Evolutionary conservation across 1,140 invertebrate species (phyloP), one percentile per base, ranked within the genome.

Genomic region (Campoletis sonorensis): DNA sequence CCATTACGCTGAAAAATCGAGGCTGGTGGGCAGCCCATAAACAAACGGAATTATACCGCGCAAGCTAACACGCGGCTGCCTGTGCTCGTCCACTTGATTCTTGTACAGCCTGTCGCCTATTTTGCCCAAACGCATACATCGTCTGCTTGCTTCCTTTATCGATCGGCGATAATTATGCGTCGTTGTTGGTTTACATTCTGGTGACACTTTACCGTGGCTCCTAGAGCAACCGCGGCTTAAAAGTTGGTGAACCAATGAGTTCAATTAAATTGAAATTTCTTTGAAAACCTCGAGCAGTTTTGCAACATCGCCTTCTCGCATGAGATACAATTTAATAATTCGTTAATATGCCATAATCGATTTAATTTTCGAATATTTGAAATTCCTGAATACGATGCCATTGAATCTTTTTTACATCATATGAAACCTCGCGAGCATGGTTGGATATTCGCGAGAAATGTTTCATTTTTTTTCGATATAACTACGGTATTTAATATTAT

Each of bases 1-100:
- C 89, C 89, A 91, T 91, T 90, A 90, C 85, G 87, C 83, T 87
- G 89, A 90, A 90, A 91, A 91, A 91, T 90, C 89, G 88, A 90
- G 87, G 67, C 67, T 87, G 87, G 85, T 85, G 84, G 85, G 84
- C 81, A 83, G 83, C 86, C 87, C 89, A 90, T 91, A 90, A 91
- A 91, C 90, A 91, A 91, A 91, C 89, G 87, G 88, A 90, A 91
- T 91, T 91, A 91, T 90, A 89, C 87, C 85, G 78, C 27, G 27
- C 13, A 15, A 16, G 61, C 26, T 23, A 15, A 2, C 61, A 27
- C 61, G 23, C 61, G 61, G 67, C 23, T 64, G 61, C 18, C 18
- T 80, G 84, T 78, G 18, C 85, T 33, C 81, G 81, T 81, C 83
- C 79, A 80, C 82, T 87, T 86, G 87, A 88, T 89, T 84, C 67